Percentiles rank a stretch among this genome's conserved stretches.
Evolutionary conservation across 2,888 invertebrate species (phyloP).

Genomic region (Scrobipalpa atriplicella): DNA sequence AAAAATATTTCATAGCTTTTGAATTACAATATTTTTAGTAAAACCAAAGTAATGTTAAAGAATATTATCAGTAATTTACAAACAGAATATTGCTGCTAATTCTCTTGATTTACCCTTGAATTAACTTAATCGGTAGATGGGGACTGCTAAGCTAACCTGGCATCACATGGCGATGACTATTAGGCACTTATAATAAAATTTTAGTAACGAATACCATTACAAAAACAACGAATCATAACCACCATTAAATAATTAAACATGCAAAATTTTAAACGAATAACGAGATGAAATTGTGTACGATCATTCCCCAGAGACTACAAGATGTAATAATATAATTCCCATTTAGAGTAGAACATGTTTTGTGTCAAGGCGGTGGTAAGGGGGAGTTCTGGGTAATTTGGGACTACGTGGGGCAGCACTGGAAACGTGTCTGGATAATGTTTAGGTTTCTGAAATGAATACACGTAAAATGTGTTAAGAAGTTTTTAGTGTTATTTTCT

Average conservation of each 20-base stretch:
- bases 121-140: too few relatives aligned
- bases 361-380: background rate
- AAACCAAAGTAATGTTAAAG: too few relatives aligned
- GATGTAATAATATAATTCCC: background rate
- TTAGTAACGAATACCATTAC: background rate
- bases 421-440: slow-evolving; percentile 10
- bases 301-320: background rate
- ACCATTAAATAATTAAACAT: background rate
- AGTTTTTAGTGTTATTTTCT: too few relatives aligned
- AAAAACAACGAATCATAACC: background rate
- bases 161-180: too few relatives aligned
- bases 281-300: background rate
- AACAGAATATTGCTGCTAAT: too few relatives aligned
- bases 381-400: background rate
- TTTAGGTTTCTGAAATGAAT: background rate
- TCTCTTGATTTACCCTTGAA: too few relatives aligned
- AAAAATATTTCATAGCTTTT: too few relatives aligned
- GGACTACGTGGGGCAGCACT: slow-evolving; percentile 10
- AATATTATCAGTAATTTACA: too few relatives aligned
- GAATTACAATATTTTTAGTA: too few relatives aligned
- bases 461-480: background rate
- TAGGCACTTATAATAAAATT: too few relatives aligned
- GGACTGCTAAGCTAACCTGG: too few relatives aligned
- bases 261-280: background rate
- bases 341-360: slow-evolving; percentile 6